Conservation (phyloP, 2,888 invertebrate genomes). For the Dilophus febrilis region DNA sequence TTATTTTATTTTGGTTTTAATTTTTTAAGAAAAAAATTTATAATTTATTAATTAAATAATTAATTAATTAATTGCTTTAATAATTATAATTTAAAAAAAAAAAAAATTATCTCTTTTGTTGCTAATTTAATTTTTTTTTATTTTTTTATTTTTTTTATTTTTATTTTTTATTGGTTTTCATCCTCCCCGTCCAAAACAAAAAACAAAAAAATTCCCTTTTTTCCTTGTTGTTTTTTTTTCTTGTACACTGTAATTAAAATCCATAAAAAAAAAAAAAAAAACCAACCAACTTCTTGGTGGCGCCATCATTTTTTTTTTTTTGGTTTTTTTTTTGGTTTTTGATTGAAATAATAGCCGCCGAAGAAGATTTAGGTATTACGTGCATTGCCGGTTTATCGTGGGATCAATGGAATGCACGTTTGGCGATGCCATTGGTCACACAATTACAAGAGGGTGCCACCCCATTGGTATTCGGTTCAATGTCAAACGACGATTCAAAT, state of each 20-base stretch:
- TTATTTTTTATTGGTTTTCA: constrained; percentile 1
- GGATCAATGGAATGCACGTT: constrained; percentile 57
- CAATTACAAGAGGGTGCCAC: constrained; percentile 36
- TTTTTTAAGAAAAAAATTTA: too few relatives aligned
- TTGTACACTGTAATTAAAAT: constrained; percentile 1
- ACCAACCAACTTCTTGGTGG: too few relatives aligned
- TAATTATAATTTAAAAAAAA: too few relatives aligned
- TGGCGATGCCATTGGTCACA: constrained; percentile 52
- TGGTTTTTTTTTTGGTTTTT: background rate
- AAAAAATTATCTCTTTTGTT: too few relatives aligned
- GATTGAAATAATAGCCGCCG: background rate
- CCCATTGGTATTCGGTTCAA: constrained; percentile 26
- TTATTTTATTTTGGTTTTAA: too few relatives aligned
- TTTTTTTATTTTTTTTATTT: background rate
- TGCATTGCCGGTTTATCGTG: constrained; percentile 50
- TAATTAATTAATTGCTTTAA: too few relatives aligned
- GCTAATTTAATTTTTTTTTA: background rate
- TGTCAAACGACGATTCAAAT: background rate
- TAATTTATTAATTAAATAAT: too few relatives aligned
- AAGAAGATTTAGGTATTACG: constrained; percentile 55
- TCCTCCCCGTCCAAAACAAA: too few relatives aligned
- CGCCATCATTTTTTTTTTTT: background rate
- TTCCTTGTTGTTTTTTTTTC: background rate
- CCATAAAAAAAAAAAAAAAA: too few relatives aligned
- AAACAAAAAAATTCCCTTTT: too few relatives aligned